These are phyloP conservation scores for Rhegmatorhina hoffmannsi DNA, from an alignment of 2,113 vertebrate genomes.

Conservation along the genomic window DNA sequence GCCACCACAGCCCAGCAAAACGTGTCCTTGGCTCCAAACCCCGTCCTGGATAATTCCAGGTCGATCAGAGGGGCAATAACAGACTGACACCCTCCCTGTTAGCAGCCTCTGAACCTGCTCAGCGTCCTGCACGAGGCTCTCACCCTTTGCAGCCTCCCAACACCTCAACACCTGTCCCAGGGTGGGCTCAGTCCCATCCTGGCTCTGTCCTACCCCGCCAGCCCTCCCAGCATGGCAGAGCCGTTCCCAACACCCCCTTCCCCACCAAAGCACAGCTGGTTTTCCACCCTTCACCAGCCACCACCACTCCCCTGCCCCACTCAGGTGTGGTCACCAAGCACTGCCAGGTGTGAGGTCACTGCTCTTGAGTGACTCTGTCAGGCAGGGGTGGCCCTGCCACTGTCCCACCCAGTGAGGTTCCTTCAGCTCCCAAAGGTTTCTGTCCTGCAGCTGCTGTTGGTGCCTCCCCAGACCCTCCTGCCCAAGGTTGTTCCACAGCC, in stretches of 20 bases:
- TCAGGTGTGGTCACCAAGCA: fast-evolving
- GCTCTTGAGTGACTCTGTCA: fast-evolving
- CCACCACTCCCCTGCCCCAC: fast-evolving
- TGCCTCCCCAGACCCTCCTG: fast-evolving
- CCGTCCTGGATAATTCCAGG: fast-evolving
- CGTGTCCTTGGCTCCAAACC: background rate
- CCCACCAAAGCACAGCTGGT: fast-evolving
- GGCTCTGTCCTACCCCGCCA: fast-evolving
- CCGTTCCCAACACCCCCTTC: fast-evolving
- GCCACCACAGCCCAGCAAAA: background rate
- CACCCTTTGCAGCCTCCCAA: fast-evolving
- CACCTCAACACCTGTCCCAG: background rate
- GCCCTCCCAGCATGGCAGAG: fast-evolving
- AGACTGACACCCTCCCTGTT: fast-evolving
- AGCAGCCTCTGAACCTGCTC: fast-evolving
- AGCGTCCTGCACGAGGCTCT: fast-evolving
- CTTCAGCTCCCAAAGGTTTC: fast-evolving
- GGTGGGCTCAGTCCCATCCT: fast-evolving
- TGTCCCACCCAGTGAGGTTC: too few relatives aligned
- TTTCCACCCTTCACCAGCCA: fast-evolving
- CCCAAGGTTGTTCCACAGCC: background rate
- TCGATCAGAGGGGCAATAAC: fast-evolving
- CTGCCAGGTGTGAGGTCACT: background rate
- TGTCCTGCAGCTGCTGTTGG: fast-evolving
- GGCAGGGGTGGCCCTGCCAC: background rate